A percentile compares a stretch with the other conserved stretches of the same genome.
phyloP scores from a whole-genome alignment of 2,888 invertebrate species.

The Liposcelis brunnea region DNA sequence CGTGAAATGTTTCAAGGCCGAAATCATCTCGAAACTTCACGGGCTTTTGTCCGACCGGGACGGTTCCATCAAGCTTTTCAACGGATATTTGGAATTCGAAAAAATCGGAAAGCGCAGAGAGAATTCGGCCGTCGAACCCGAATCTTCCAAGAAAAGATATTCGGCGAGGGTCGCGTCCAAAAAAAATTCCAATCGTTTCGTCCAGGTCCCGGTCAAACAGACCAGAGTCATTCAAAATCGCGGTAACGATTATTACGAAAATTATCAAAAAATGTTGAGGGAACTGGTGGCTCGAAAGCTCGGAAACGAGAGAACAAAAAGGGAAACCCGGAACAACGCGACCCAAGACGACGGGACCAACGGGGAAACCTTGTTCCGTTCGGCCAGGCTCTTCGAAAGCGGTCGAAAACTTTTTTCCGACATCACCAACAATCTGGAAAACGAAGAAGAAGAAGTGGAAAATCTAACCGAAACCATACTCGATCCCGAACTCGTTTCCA shows the following conservation, averaged over 20 bases:
- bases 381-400: constrained; percentile 1
- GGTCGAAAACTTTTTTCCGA: constrained; percentile 3
- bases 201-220: neutral
- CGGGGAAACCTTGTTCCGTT: neutral
- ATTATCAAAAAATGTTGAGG: constrained; percentile 5
- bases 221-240: neutral
- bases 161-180: constrained; percentile 1
- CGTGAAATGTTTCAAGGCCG: constrained; percentile 2
- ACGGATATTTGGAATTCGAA: constrained; percentile 6
- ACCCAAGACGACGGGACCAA: too few relatives aligned
- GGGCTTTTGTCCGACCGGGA: neutral
- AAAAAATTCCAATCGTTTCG: neutral
- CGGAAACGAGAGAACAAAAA: constrained; percentile 3
- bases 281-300: constrained; percentile 3
- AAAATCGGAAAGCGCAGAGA: neutral
- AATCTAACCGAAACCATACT: neutral
- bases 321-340: too few relatives aligned
- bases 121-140: neutral
- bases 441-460: constrained; percentile 4
- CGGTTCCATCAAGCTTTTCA: neutral
- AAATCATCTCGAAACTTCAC: constrained; percentile 1
- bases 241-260: neutral
- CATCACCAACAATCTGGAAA: neutral
- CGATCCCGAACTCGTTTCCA: constrained; percentile 1
- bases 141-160: neutral